Base-by-base conservation (phyloP, 2,888 invertebrate species). In the Plagiodera versicolora region DNA sequence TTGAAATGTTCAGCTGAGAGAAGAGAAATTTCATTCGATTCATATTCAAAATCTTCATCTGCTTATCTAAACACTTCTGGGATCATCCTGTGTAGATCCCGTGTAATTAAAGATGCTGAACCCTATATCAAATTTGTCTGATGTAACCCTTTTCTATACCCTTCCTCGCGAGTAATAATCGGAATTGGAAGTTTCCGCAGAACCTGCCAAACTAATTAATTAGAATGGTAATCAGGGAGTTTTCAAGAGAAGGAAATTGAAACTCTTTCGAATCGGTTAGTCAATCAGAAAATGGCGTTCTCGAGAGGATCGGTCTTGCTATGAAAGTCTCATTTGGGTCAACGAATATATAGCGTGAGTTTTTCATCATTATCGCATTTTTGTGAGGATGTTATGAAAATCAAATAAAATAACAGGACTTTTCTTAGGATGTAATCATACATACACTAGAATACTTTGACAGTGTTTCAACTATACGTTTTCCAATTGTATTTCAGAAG, bases 131-230 rank as follows among this genome's bases (percentile, higher is more conserved):
- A 39, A 39, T 39, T 39, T n/a, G 39, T 39, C n/a, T 9, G 10
- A 39, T 39, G 24, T 35, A 51, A 32, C 28, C 24, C 45, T 11
- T 44, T 53, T 53, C 28, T 10, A 14, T 11, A 24, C 20, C 39
- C 53, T 53, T 18, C 44, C 11, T 11, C 44, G 24, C 44, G 14
- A 50, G 51, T 44, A 56, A 62, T 62, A 51, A 58, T 56, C 51
- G 48, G 52, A 62, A 55, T 46, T 62, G 28, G 56, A 56, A 62
- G 58, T 62, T 60, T 60, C 52, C 56, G 55, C 46, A 50, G 58
- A 64, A 64, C 58, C 45, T 53, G 55, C 46, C 54, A 61, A 64
- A 61, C 58, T 60, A 60, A 58, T 62, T 58, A 62, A 62, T 64
- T 55, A 60, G 46, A 60, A 58, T 58, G 58, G 51, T 58, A 63